Percentiles rank a stretch among this genome's conserved stretches.
phyloP scores from a whole-genome alignment of 2,113 vertebrate species.

The Marmota monax region DNA sequence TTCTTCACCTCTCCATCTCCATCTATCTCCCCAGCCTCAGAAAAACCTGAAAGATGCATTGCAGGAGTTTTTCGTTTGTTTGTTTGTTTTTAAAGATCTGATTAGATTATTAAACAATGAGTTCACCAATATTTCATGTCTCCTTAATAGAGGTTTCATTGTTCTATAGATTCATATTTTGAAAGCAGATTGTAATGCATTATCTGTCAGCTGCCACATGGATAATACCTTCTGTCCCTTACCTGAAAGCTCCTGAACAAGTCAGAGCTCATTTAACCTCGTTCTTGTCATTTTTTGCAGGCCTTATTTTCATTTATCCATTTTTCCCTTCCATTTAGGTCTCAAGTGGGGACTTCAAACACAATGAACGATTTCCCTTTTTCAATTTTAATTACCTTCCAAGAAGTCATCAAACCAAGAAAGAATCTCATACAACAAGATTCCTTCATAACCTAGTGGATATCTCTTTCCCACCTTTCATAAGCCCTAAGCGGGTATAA shows the following conservation, averaged over 20 bases:
- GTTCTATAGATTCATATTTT: neutral
- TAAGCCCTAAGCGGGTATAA: neutral
- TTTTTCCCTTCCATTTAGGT: slow-evolving; percentile 65
- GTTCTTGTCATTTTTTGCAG: slow-evolving; percentile 24
- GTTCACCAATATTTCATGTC: slow-evolving; percentile 22
- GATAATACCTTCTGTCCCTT: neutral
- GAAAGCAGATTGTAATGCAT: neutral
- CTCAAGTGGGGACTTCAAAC: slow-evolving; percentile 19
- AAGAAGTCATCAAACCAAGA: slow-evolving; percentile 11
- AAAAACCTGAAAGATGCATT: slow-evolving; percentile 87
- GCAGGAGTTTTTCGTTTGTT: neutral
- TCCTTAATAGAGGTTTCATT: slow-evolving; percentile 48
- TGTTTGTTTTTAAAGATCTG: neutral
- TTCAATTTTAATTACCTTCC: slow-evolving; percentile 48
- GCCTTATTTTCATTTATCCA: slow-evolving; percentile 56
- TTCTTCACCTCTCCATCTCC: slow-evolving; percentile 91
- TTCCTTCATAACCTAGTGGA: neutral
- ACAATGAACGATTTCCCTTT: slow-evolving; percentile 11
- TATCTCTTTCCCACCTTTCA: neutral
- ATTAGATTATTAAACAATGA: slow-evolving; percentile 46
- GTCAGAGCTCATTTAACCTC: slow-evolving; percentile 8
- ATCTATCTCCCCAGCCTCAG: slow-evolving; percentile 89
- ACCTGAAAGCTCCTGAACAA: neutral
- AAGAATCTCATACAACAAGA: neutral
- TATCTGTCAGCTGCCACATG: neutral